Conservation (phyloP, 92 coral and sea anemone genomes). For the Epizoanthus fatuus region DNA sequence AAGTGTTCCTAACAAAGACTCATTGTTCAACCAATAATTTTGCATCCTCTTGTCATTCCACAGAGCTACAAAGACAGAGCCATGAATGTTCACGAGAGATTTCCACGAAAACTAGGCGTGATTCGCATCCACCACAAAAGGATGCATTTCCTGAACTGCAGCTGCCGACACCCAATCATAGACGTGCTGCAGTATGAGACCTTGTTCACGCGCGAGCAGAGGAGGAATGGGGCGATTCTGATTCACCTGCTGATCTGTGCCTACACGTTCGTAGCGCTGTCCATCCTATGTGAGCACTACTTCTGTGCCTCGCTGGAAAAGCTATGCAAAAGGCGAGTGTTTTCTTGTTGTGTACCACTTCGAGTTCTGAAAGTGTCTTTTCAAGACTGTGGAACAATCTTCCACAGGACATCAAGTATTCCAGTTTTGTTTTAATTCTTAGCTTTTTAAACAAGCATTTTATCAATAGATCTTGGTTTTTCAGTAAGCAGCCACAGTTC, state of each 20-base stretch:
- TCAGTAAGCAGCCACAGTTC: too few species aligned
- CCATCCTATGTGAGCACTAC: slow-evolving; percentile 94
- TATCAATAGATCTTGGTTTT: too few species aligned
- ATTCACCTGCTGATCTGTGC: slow-evolving; percentile 87
- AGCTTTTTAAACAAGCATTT: too few species aligned
- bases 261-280: slow-evolving; percentile 93
- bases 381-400: too few species aligned
- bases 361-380: too few species aligned
- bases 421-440: too few species aligned
- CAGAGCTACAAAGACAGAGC: background rate
- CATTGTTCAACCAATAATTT: background rate
- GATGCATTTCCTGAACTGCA: slow-evolving; percentile 82
- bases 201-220: slow-evolving; percentile 89
- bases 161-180: slow-evolving; percentile 75
- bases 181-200: slow-evolving; percentile 94
- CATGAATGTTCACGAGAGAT: slow-evolving; percentile 53
- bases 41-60: slow-evolving; percentile 2
- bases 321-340: slow-evolving; percentile 89
- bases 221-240: slow-evolving; percentile 90
- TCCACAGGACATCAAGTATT: too few species aligned
- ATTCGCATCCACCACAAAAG: slow-evolving; percentile 63
- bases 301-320: slow-evolving; percentile 98
- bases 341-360: background rate
- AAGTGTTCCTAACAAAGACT: too few species aligned
- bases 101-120: slow-evolving; percentile 70